Evolutionary conservation across 1,140 invertebrate species (phyloP).

Genomic region (Bombus ignitus): DNA sequence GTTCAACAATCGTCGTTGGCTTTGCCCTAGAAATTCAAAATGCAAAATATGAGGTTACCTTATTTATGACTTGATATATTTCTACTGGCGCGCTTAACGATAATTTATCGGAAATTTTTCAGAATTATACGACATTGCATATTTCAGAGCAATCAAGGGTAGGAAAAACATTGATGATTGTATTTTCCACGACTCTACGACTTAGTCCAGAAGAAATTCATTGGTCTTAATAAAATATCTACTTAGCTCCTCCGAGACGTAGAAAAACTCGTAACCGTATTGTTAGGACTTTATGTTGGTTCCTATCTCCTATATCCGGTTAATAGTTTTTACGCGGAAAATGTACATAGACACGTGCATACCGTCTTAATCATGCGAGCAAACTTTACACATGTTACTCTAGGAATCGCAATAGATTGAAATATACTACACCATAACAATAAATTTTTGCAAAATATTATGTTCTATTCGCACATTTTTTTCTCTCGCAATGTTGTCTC

Average conservation of each 20-base stretch:
- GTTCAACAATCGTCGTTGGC: too few species aligned
- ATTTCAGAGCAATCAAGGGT: neutral
- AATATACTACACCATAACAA: too few species aligned
- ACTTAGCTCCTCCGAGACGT: too few species aligned
- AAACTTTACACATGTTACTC: too few species aligned
- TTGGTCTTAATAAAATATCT: neutral
- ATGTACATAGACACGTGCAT: neutral
- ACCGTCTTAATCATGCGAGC: neutral
- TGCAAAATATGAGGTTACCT: neutral
- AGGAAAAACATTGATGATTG: too few species aligned
- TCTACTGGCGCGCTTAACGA: neutral
- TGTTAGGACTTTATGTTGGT: neutral
- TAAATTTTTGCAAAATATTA: too few species aligned
- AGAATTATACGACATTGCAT: neutral
- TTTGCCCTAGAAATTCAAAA: too few species aligned
- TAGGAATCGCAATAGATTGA: too few species aligned
- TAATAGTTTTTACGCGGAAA: too few species aligned
- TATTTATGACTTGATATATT: neutral
- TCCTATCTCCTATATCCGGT: neutral
- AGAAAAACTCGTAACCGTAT: neutral
- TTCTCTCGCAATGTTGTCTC: too few species aligned
- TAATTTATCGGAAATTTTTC: neutral
- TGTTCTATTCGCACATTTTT: too few species aligned
- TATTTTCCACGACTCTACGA: neutral
- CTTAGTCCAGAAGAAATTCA: neutral